Percentiles rank a stretch among this genome's conserved stretches.
Conservation (phyloP, 2,888 invertebrate species). For the Scelioninae gen. 1 region DNA sequence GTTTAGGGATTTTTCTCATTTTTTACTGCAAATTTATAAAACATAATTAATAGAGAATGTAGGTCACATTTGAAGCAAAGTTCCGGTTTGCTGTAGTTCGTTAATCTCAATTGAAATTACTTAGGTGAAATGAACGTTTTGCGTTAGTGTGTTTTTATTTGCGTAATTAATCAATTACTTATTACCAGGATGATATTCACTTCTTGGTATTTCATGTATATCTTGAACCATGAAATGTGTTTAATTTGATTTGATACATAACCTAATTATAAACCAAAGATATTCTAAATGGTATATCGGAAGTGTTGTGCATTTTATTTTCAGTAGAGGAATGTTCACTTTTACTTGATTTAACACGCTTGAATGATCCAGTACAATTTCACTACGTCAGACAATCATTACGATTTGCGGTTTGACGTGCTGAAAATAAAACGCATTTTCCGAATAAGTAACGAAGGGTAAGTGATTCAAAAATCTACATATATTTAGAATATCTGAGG, state of each 20-base stretch:
- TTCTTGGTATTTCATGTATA: neutral
- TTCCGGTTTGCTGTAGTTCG: slow-evolving; percentile 16
- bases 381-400: slow-evolving; percentile 5
- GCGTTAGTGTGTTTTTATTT: slow-evolving; percentile 18
- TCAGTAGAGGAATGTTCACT: slow-evolving; percentile 12
- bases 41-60: slow-evolving; percentile 8
- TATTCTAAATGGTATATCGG: slow-evolving; percentile 16
- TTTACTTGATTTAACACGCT: slow-evolving; percentile 3
- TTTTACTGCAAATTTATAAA: neutral
- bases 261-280: slow-evolving; percentile 17
- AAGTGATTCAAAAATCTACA: slow-evolving; percentile 2
- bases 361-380: slow-evolving; percentile 9
- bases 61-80: slow-evolving; percentile 11
- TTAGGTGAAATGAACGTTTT: slow-evolving; percentile 5
- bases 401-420: slow-evolving; percentile 19
- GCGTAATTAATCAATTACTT: slow-evolving; percentile 22
- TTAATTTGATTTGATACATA: slow-evolving; percentile 13
- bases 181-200: neutral
- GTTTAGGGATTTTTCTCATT: neutral
- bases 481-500: slow-evolving; percentile 35
- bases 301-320: neutral
- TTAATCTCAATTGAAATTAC: slow-evolving; percentile 21
- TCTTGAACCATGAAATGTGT: neutral
- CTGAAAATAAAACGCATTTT: slow-evolving; percentile 9
- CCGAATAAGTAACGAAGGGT: neutral